Evolutionary conservation across 2,797 vertebrate genomes (phyloP).

Genomic region (Mastacembelus armatus): DNA sequence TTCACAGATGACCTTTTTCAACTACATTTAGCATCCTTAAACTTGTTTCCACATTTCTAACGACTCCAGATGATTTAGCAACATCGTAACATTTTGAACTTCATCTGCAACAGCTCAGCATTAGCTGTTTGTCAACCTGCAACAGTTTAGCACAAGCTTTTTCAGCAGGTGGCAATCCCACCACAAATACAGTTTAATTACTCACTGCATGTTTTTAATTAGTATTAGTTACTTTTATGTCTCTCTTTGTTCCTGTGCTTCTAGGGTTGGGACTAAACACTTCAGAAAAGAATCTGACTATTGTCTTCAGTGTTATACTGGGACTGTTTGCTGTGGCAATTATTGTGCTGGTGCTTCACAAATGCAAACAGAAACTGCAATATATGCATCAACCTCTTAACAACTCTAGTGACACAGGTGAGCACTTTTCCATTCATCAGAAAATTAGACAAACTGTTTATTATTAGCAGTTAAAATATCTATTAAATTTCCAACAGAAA

Average conservation of each 20-base stretch:
- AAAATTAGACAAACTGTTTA: neutral
- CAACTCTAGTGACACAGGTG: constrained; percentile 78
- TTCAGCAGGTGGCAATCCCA: too few species aligned
- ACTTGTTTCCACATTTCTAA: too few species aligned
- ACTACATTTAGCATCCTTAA: too few species aligned
- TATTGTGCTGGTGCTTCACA: constrained; percentile 68
- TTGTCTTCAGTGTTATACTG: constrained; percentile 79
- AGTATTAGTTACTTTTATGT: neutral
- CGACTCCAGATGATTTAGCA: too few species aligned
- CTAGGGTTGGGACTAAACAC: constrained; percentile 58
- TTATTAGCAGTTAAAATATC: constrained; percentile 10
- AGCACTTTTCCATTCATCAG: constrained; percentile 12
- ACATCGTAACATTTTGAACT: too few species aligned
- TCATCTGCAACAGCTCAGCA: too few species aligned
- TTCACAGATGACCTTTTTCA: too few species aligned
- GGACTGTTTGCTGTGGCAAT: constrained; percentile 69
- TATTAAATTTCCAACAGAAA: constrained; percentile 62
- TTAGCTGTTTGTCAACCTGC: too few species aligned
- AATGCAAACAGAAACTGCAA: constrained; percentile 77
- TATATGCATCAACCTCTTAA: constrained; percentile 83
- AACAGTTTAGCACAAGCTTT: too few species aligned
- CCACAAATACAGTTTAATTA: too few species aligned
- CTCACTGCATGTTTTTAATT: neutral
- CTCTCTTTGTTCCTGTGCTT: neutral
- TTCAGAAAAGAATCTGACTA: constrained; percentile 80